Base-by-base conservation (phyloP, 2,797 vertebrate species). In the Catamblyrhynchus diadema region DNA sequence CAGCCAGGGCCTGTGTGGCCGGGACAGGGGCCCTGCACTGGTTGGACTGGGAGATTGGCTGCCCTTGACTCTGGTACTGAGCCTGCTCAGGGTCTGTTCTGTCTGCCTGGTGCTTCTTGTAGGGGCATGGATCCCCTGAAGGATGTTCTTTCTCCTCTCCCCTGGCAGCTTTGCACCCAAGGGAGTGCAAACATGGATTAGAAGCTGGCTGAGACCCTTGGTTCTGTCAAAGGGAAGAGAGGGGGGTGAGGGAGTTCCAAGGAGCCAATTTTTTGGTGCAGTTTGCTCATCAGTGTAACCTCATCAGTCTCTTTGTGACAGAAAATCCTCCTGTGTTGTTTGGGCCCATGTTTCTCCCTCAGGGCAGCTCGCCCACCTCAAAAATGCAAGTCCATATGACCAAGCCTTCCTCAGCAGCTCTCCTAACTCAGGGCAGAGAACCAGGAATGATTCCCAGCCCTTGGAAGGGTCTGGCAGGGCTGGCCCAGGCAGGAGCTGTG, bases 1-100 rank as follows among this genome's bases (percentile, higher is more conserved):
- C 0, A 0, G 1, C 15, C 4, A 6, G 30, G 28, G 5, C 8
- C 27, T 10, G 12, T 28, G 32, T 91, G 74, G 45, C 45, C 0
- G 0, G 25, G 16, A 3, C 12, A 4, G 22, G 51, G 51, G n/a
- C 18, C 8, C 50, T 73, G 59, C 25, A 3, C 24, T 42, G 64
- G 28, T 25, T 60, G 47, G 33, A 48, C 50, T 74, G 70, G 73
- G 39, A 37, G 9, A 14, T 47, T 8, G 7, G 70, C 4, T 9
- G 50, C 27, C 62, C 6, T 8, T 61, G 56, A 1, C 21, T 62
- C 51, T 53, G 53, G 3, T 8, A 1, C 57, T 4, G 3, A 57
- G 24, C 22, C n/a, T 57, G 56, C n/a, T 28, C 42, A 61, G 67
- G 65, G 7, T 23, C 48, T 1, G 0, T 14, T 14, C 69, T 60